A percentile compares a stretch with the other conserved stretches of the same genome.
These are phyloP conservation scores for Kuschelorhynchus macadamiae DNA, from an alignment of 2,888 invertebrate genomes.

Conservation along the genomic window DNA sequence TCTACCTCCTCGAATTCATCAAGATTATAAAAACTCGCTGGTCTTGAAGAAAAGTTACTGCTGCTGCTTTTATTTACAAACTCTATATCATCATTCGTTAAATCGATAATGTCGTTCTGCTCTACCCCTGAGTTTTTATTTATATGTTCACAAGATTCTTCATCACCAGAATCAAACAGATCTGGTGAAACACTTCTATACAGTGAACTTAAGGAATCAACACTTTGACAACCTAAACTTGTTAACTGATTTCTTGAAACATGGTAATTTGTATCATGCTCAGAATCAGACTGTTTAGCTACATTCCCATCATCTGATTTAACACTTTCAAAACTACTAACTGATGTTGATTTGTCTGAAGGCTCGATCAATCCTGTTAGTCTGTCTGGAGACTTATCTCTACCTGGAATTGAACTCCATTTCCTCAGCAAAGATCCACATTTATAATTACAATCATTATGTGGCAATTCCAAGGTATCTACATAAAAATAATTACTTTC, in stretches of 20 bases:
- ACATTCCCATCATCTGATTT: no score
- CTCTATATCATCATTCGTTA: background rate
- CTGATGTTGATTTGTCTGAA: background rate
- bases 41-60: background rate
- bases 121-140: no score
- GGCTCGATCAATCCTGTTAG: background rate
- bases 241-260: no score
- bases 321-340: background rate
- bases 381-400: slow-evolving; percentile 72
- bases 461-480: slow-evolving; percentile 64
- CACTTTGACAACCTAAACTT: background rate
- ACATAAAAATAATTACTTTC: slow-evolving; percentile 49
- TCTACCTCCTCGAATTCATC: slow-evolving; percentile 36
- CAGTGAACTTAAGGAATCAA: background rate
- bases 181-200: slow-evolving; percentile 59
- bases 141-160: slow-evolving; percentile 34
- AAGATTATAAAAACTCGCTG: slow-evolving; percentile 30
- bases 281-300: background rate
- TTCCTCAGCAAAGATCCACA: slow-evolving; percentile 73
- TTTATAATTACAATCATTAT: slow-evolving; percentile 61
- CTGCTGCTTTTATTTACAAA: background rate
- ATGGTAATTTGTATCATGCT: background rate
- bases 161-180: slow-evolving; percentile 62
- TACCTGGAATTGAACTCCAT: slow-evolving; percentile 76
- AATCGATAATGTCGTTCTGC: no score